A percentile compares a stretch with the other conserved stretches of the same genome.
phyloP scores from a whole-genome alignment of 2,113 vertebrate species.

The Toxotes chatareus region DNA sequence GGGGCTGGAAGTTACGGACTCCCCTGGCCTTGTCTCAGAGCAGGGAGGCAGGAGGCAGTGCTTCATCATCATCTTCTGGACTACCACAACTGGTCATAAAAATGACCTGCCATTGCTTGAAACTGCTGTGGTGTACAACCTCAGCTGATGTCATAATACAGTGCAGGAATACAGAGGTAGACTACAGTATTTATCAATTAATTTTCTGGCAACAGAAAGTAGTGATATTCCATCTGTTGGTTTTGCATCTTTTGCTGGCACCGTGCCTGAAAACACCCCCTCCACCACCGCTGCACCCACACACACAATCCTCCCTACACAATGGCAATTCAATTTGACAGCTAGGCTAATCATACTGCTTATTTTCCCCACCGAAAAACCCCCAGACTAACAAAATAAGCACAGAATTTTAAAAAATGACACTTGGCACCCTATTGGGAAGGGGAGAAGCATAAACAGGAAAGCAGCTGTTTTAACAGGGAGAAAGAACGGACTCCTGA shows the following conservation, averaged over 20 bases:
- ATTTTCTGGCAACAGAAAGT: conserved; percentile 47
- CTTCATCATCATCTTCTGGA: conserved; percentile 46
- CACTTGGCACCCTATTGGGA: conserved; percentile 18
- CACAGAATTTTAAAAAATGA: conserved; percentile 38
- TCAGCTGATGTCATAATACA: conserved; percentile 42
- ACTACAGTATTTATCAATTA: conserved; percentile 14
- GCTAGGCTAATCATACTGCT: conserved; percentile 18
- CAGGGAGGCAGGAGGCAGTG: conserved; percentile 11
- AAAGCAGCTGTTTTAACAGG: conserved; percentile 62
- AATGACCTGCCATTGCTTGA: conserved; percentile 33
- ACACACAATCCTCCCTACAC: neutral
- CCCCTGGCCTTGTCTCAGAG: conserved; percentile 42
- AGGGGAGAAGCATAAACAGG: conserved; percentile 50
- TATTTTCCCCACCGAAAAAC: conserved; percentile 32
- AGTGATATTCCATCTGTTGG: conserved; percentile 54
- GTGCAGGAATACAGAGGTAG: conserved; percentile 1
- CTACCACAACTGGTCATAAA: conserved; percentile 41
- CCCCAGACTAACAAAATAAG: conserved; percentile 35
- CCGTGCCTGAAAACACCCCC: conserved; percentile 32
- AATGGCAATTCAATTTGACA: conserved; percentile 25
- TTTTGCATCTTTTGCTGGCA: conserved; percentile 50
- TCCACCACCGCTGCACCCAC: conserved; percentile 10
- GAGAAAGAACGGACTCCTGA: conserved; percentile 27
- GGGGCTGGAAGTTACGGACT: conserved; percentile 52
- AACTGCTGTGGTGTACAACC: conserved; percentile 10